These are phyloP conservation scores for Dinocampus coccinellae DNA, from an alignment of 2,888 invertebrate genomes.

Conservation along the genomic window DNA sequence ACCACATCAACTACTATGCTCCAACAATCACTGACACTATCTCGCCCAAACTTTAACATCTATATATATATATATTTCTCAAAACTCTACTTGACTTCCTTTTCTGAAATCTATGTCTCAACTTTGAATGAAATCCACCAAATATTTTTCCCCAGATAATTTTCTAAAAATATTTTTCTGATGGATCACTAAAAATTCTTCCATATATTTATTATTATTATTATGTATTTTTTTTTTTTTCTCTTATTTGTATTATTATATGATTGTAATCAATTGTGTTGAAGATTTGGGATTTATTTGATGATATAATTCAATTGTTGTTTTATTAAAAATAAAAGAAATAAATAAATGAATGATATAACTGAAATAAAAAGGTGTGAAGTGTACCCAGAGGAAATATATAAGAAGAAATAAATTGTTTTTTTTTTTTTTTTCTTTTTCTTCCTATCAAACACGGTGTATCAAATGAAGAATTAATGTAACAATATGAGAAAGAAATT, in stretches of 20 bases:
- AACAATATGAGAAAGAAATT: too few species aligned
- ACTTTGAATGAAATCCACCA: background rate
- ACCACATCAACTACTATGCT: constrained; percentile 22
- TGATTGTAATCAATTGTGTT: background rate
- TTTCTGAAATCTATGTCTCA: background rate
- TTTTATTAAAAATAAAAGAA: too few species aligned
- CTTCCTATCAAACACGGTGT: background rate
- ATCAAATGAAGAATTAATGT: background rate
- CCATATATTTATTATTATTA: background rate
- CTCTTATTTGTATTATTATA: background rate
- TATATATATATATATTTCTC: background rate
- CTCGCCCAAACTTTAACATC: constrained; percentile 8
- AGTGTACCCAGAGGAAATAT: background rate
- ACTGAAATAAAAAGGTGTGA: background rate
- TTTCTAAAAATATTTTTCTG: background rate
- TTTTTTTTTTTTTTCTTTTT: too few species aligned
- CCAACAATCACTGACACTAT: constrained; percentile 28
- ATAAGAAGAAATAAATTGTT: too few species aligned
- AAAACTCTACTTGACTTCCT: background rate
- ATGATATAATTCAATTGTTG: background rate
- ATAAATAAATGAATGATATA: too few species aligned
- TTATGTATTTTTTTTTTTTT: too few species aligned
- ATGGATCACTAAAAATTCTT: background rate
- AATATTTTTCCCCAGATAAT: background rate
- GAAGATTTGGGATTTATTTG: background rate